phyloP scores from a whole-genome alignment of 1,140 invertebrate genomes.

The Drosophila pectinifera region DNA sequence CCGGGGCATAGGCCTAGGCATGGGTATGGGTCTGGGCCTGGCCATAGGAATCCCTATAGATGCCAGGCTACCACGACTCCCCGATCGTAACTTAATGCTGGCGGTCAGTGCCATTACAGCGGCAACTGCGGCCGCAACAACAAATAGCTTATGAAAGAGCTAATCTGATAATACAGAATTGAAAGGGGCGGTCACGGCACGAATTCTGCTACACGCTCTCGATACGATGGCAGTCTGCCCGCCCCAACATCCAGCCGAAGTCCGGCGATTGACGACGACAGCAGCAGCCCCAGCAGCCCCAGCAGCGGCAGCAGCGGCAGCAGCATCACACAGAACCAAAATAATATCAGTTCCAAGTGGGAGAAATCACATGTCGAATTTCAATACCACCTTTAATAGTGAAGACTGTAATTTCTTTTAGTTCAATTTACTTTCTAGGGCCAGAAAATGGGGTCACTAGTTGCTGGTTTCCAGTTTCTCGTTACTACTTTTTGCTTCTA shows the following conservation, averaged over 20 bases:
- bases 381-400: neutral
- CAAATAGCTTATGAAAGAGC: slow-evolving; percentile 76
- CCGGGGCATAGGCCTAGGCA: slow-evolving; percentile 1
- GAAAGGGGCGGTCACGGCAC: slow-evolving; percentile 81
- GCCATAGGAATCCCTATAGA: slow-evolving; percentile 1
- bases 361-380: neutral
- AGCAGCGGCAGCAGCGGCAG: no score
- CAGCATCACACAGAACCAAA: slow-evolving; percentile 12
- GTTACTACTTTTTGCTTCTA: neutral
- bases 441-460: no score
- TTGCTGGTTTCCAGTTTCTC: neutral
- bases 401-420: no score
- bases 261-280: slow-evolving; percentile 67
- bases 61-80: slow-evolving; percentile 33
- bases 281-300: slow-evolving; percentile 15
- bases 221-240: slow-evolving; percentile 49
- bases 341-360: neutral
- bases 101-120: slow-evolving; percentile 71
- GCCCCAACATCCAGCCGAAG: slow-evolving; percentile 36
- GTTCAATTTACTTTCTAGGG: neutral
- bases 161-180: slow-evolving; percentile 83
- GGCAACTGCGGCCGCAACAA: slow-evolving; percentile 42
- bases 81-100: slow-evolving; percentile 71
- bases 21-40: slow-evolving; percentile 8
- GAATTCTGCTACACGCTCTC: slow-evolving; percentile 78